Percentiles rank a stretch among this genome's conserved stretches.
Conservation (phyloP, 1,140 invertebrate species). For the Panagrolaimus sp. region DNA sequence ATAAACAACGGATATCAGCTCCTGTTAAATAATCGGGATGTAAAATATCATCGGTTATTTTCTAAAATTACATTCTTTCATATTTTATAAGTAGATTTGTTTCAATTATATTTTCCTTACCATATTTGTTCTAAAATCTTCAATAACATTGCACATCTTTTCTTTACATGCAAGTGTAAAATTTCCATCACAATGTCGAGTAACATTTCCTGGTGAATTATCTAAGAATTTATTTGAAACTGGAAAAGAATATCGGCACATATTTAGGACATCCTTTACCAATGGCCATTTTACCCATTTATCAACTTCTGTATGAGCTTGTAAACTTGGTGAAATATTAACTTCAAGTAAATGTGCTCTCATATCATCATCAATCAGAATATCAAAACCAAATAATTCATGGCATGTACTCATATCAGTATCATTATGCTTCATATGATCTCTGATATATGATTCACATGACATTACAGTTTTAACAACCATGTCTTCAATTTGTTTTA, state of each 20-base stretch:
- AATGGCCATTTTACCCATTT: slow-evolving; percentile 84
- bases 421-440: slow-evolving; percentile 73
- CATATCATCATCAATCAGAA: slow-evolving; percentile 79
- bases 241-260: slow-evolving; percentile 67
- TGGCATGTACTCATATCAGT: slow-evolving; percentile 60
- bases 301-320: slow-evolving; percentile 84
- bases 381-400: slow-evolving; percentile 94
- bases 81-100: background rate
- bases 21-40: slow-evolving; percentile 67
- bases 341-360: slow-evolving; percentile 79
- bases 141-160: slow-evolving; percentile 1
- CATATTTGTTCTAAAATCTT: background rate
- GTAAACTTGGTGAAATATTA: slow-evolving; percentile 84
- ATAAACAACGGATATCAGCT: slow-evolving; percentile 74
- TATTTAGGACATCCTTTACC: slow-evolving; percentile 78
- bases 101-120: background rate
- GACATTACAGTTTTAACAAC: slow-evolving; percentile 81
- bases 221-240: slow-evolving; percentile 16
- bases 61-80: slow-evolving; percentile 30
- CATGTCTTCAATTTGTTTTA: slow-evolving; percentile 84
- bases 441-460: slow-evolving; percentile 48
- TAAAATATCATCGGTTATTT: slow-evolving; percentile 66
- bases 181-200: slow-evolving; percentile 12
- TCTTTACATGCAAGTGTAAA: slow-evolving; percentile 16
- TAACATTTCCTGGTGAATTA: slow-evolving; percentile 14